Percentiles rank a stretch among this genome's conserved stretches.
Conservation (phyloP, 2,888 invertebrate genomes). For the Herminia tarsipennalis region DNA sequence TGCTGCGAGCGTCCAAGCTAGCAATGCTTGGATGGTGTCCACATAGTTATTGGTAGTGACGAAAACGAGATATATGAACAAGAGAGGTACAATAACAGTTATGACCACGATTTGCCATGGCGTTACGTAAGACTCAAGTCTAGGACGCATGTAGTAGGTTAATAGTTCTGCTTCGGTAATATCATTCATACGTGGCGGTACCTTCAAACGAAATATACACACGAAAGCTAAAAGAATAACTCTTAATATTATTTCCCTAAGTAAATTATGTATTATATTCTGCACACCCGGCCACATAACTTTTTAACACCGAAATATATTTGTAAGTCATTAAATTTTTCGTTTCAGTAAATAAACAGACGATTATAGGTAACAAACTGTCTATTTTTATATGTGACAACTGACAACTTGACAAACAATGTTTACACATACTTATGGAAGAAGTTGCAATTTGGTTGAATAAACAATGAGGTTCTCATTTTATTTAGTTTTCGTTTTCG, state of each 20-base stretch:
- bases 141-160: slow-evolving; percentile 89
- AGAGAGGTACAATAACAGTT: slow-evolving; percentile 86
- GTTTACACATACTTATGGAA: too few relatives aligned
- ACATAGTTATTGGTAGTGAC: slow-evolving; percentile 40
- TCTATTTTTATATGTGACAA: too few relatives aligned
- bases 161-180: slow-evolving; percentile 92
- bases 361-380: too few relatives aligned
- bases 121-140: slow-evolving; percentile 88
- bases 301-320: slow-evolving; percentile 12
- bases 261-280: slow-evolving; percentile 33
- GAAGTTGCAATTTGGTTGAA: too few relatives aligned
- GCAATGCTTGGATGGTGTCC: slow-evolving; percentile 58
- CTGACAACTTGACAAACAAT: too few relatives aligned
- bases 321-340: too few relatives aligned
- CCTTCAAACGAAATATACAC: slow-evolving; percentile 81
- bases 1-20: slow-evolving; percentile 86
- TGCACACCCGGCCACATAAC: slow-evolving; percentile 44
- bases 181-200: slow-evolving; percentile 88
- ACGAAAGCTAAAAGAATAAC: slow-evolving; percentile 49
- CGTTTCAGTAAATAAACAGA: too few relatives aligned
- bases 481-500: too few relatives aligned
- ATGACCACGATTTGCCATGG: slow-evolving; percentile 86
- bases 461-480: too few relatives aligned
- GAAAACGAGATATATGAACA: slow-evolving; percentile 78
- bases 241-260: slow-evolving; percentile 53